Evolutionary conservation across 1,140 invertebrate species (phyloP), one percentile per base, ranked within the genome.

Genomic region (Scaptodrosophila lebanonensis): DNA sequence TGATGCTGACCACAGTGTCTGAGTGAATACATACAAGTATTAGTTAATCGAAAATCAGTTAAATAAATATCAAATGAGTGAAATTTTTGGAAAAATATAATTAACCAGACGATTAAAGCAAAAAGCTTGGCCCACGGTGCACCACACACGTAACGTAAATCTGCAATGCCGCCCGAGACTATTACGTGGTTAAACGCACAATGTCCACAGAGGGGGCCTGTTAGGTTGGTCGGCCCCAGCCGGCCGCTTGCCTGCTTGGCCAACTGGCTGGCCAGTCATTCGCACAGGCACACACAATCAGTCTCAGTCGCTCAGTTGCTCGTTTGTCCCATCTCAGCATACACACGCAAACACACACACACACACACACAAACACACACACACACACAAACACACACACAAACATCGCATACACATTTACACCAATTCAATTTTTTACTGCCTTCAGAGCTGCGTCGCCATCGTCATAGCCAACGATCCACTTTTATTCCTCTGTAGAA

Each of bases 111-210:
- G 9, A 29, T 5, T 9, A 29, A 20, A 29, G 6, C 16, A 11
- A 29, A 7, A 11, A 22, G 20, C 17, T 11, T 3, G 0, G 15
- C 6, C 39, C 7, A 66, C 62, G 47, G 63, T 66, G 44, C 27
- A 50, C 38, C 50, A 49, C 43, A 42, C 50, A 17, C 49, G 38
- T 49, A 30, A 44, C 43, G 51, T 45, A 66, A 57, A 49, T 64
- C 60, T 42, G 62, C 42, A 64, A 44, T 43, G 60, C 60, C 51
- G 43, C 43, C n/a, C 42, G 42, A 58, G 63, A 57, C 62, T 65
- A 59, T 66, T 66, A 58, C 61, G 64, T 66, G 64, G 61, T 66
- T 66, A 66, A 66, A 66, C 62, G 64, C 61, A 65, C 64, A 56
- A 62, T 65, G 60, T 65, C 60, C 60, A 64, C 62, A 64, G 44